Evolutionary conservation across 2,888 invertebrate species (phyloP).

Genomic region (Noctuana brunneofusca): DNA sequence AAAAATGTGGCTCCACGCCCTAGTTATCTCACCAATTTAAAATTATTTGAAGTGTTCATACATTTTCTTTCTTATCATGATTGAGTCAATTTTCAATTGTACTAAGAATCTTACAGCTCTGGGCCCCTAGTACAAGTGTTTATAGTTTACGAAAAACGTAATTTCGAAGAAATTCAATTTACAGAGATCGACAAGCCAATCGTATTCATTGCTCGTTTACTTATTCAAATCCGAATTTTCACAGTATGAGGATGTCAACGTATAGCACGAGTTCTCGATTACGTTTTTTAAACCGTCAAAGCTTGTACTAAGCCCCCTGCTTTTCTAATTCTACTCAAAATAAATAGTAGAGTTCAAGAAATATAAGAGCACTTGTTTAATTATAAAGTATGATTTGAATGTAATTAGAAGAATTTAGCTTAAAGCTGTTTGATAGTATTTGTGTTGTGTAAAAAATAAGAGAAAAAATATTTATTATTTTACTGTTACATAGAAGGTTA

Average conservation of each 20-base stretch:
- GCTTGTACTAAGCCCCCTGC: not conserved
- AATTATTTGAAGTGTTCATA: not conserved
- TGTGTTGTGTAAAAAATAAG: slow-evolving; percentile 28
- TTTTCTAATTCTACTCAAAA: slow-evolving; percentile 1
- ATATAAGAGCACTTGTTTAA: slow-evolving; percentile 11
- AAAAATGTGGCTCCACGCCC: no score
- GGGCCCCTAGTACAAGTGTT: no score
- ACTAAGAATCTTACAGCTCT: no score
- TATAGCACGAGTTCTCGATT: no score
- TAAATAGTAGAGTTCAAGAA: slow-evolving; percentile 16
- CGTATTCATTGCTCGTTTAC: no score
- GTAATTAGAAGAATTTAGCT: slow-evolving; percentile 10
- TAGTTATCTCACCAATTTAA: no score
- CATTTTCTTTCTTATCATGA: not conserved
- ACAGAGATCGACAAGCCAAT: no score
- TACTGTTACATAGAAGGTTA: slow-evolving; percentile 28
- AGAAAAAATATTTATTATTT: slow-evolving; percentile 30
- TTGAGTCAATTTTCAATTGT: not conserved
- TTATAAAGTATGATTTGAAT: slow-evolving; percentile 15
- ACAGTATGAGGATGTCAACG: no score
- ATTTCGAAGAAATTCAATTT: no score
- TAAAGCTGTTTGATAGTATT: slow-evolving; percentile 29
- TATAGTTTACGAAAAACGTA: no score
- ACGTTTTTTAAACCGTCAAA: no score
- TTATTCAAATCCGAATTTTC: no score